phyloP scores from a whole-genome alignment of 2,113 vertebrate genomes.

The Psettodes erumei region DNA sequence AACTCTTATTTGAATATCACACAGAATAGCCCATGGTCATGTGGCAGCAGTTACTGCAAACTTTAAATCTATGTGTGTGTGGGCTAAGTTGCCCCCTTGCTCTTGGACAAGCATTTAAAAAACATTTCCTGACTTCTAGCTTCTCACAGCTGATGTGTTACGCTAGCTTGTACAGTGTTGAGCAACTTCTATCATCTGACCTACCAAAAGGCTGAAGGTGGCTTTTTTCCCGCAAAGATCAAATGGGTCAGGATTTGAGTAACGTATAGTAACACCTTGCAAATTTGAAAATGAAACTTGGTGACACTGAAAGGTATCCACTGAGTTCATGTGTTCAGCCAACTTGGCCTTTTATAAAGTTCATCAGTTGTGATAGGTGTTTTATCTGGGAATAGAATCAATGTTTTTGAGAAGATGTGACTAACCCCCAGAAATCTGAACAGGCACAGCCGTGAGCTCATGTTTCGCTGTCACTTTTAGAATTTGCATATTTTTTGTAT shows the following conservation, averaged over 20 bases:
- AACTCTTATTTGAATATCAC: conserved; percentile 68
- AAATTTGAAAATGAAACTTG: conserved; percentile 60
- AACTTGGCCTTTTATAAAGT: too few species aligned
- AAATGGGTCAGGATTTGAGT: conserved; percentile 63
- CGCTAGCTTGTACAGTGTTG: neutral
- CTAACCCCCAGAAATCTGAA: neutral
- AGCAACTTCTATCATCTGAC: neutral
- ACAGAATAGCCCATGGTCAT: conserved; percentile 48
- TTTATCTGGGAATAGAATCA: neutral
- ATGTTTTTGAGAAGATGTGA: neutral
- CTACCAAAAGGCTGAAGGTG: too few species aligned
- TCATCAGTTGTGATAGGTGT: too few species aligned
- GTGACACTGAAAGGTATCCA: conserved; percentile 2
- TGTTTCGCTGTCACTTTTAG: conserved; percentile 7
- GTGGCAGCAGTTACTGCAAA: conserved; percentile 12
- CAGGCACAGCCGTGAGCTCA: neutral
- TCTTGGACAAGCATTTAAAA: conserved; percentile 1
- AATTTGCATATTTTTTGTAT: conserved; percentile 50
- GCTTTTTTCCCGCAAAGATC: conserved; percentile 42
- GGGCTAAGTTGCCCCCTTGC: neutral
- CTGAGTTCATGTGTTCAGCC: conserved; percentile 41
- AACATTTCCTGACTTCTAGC: conserved; percentile 22
- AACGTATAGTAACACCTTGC: conserved; percentile 61
- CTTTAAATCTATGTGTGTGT: neutral
- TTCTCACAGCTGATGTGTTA: conserved; percentile 26